Percentiles rank a stretch among this genome's conserved stretches.
These are phyloP conservation scores for Piliocolobus tephrosceles DNA, from an alignment of 2,113 vertebrate species.

Conservation along the genomic window DNA sequence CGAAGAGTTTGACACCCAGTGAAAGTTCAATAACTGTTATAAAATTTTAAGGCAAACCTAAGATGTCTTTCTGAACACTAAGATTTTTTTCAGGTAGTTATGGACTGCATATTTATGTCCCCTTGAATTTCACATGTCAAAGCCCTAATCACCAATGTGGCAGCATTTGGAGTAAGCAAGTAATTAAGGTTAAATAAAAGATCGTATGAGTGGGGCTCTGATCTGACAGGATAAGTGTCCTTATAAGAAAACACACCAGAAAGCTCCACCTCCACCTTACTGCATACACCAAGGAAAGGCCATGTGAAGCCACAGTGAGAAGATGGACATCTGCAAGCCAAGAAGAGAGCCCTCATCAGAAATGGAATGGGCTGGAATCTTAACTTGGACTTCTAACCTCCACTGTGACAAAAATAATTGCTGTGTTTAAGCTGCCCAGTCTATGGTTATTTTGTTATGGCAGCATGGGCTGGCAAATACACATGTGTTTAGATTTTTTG, in stretches of 20 bases:
- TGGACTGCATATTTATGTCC: not conserved
- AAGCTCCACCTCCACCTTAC: not conserved
- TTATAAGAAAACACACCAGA: not conserved
- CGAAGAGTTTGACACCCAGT: not conserved
- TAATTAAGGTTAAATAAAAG: not conserved
- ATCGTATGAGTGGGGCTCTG: not conserved
- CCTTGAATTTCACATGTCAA: not conserved
- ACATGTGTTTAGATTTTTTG: not conserved
- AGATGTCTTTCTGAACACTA: not conserved
- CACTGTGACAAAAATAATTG: not conserved
- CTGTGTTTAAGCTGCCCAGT: not conserved
- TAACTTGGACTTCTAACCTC: not conserved
- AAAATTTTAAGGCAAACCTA: not conserved
- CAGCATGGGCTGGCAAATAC: not conserved
- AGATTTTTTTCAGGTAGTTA: not conserved
- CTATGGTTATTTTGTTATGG: not conserved
- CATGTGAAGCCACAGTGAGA: not conserved
- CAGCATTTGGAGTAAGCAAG: not conserved
- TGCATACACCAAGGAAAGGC: not conserved
- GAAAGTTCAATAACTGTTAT: not conserved
- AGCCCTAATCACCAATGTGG: not conserved
- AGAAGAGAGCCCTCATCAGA: not conserved
- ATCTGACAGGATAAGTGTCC: not conserved
- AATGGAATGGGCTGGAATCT: not conserved
- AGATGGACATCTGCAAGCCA: not conserved